Evolutionary conservation across 2,888 invertebrate genomes (phyloP).

Genomic region (Metalampra italica): DNA sequence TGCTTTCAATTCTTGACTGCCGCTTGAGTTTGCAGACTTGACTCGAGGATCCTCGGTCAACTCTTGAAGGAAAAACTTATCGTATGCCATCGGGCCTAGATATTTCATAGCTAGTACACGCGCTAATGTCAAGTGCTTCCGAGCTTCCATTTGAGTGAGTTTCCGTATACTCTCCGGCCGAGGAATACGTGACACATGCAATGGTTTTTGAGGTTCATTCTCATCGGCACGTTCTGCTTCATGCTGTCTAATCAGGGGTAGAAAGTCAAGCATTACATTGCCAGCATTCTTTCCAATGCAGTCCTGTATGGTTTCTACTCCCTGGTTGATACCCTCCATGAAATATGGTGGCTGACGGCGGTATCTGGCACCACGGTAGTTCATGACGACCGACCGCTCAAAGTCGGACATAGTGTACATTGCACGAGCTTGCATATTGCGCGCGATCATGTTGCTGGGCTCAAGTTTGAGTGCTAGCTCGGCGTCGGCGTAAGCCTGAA

Average conservation of each 20-base stretch:
- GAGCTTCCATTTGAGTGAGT: constrained; percentile 63
- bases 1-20: constrained; percentile 42
- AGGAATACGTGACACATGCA: constrained; percentile 60
- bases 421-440: constrained; percentile 66
- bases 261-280: constrained; percentile 60
- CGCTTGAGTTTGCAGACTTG: constrained; percentile 55
- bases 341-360: constrained; percentile 67
- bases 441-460: constrained; percentile 61
- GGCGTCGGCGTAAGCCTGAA: constrained; percentile 63
- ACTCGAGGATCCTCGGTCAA: constrained; percentile 53
- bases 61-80: constrained; percentile 64
- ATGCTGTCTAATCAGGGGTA: constrained; percentile 59
- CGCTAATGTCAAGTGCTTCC: constrained; percentile 53
- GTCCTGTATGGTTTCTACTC: constrained; percentile 67
- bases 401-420: constrained; percentile 71
- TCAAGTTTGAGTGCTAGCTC: constrained; percentile 62
- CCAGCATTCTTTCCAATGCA: constrained; percentile 67
- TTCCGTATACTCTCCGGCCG: constrained; percentile 45
- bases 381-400: constrained; percentile 67
- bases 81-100: constrained; percentile 70
- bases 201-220: constrained; percentile 36
- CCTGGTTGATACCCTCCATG: constrained; percentile 67
- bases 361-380: constrained; percentile 50
- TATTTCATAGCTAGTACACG: constrained; percentile 71
- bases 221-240: constrained; percentile 42